Evolutionary conservation across 2,797 vertebrate species (phyloP), one percentile per base, ranked within the genome.

Genomic region (Dendrocincla tyrannina): DNA sequence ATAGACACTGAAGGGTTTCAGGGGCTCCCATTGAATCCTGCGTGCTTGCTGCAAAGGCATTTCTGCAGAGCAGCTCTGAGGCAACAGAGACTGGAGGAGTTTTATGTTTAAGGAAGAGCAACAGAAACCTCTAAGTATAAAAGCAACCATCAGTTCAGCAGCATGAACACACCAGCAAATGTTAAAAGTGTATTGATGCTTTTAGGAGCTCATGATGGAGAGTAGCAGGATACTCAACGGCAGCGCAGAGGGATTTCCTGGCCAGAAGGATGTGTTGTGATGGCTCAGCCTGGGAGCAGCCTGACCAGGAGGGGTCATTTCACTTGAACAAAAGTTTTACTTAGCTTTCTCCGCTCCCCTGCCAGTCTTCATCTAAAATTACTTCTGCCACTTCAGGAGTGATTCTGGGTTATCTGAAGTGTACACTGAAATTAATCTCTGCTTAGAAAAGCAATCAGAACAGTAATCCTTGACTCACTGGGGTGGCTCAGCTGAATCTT

Each of bases 381-480:
- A 88, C 83, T 89, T 88, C 63, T 95, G 68, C 62, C 70, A 60
- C 56, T 94, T 91, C 37, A 89, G 56, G 67, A 68, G 81, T 74
- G 50, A 66, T 91, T 91, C 60, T 77, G 46, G 52, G 67, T 92
- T 97, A 96, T 94, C 93, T 95, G 81, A 91, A 97, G 27, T 79
- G 92, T 94, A 95, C 87, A 94, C 91, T 88, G 84, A 92, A 88
- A 85, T 92, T 95, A 94, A 93, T 95, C 87, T 93, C n/a, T 33
- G 32, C 82, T 87, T 60, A 80, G 74, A 85, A 96, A 89, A 85
- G 52, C 92, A 93, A 88, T 92, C 93, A 83, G 91, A 94, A 87
- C 91, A 91, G 46, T 96, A 96, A 94, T 88, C 84, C 79, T 89
- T 96, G 95, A 95, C 66, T 96, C 95, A 96, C 5, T 60, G 66